Base-by-base conservation (phyloP, 2,888 invertebrate species). In the Lepidonotus clava region DNA sequence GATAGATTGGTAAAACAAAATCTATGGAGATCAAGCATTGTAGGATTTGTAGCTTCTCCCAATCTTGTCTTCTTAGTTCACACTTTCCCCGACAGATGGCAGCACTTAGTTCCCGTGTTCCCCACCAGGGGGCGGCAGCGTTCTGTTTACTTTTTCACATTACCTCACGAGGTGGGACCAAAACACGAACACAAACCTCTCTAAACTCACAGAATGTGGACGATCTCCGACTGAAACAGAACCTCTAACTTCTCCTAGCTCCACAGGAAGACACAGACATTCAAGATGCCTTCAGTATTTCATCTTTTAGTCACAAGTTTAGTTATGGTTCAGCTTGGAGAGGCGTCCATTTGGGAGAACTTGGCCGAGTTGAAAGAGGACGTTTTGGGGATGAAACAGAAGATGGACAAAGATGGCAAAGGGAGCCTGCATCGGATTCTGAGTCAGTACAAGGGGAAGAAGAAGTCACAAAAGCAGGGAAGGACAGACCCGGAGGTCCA, bases 401-500 rank as follows among this genome's bases (percentile, higher is more conserved):
- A n/a, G n/a, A n/a, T n/a, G n/a, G n/a, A n/a, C n/a, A n/a, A n/a
- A n/a, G n/a, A n/a, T n/a, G n/a, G n/a, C n/a, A n/a, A n/a, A n/a
- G n/a, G n/a, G n/a, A n/a, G n/a, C n/a, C n/a, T n/a, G n/a, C n/a
- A n/a, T n/a, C n/a, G n/a, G n/a, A n/a, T n/a, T n/a, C n/a, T n/a
- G n/a, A n/a, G n/a, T 56, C 14, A 18, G 56, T 56, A n/a, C 11
- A 56, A 56, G 5, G 5, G 24, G 21, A 56, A 56, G 56, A 56
- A 56, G n/a, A 4, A 5, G 8, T 5, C 8, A 18, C 21, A 2
- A 77, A 77, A 36, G 11, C 21, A 24, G n/a, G n/a, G n/a, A n/a
- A n/a, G n/a, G n/a, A n/a, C n/a, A 14, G 86, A 88, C 77, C 87
- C 88, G 40, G 88, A 88, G 67, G 87, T 85, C 6, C 53, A 71